Conservation (phyloP, 2,888 invertebrate species). For the Leuctra nigra region DNA sequence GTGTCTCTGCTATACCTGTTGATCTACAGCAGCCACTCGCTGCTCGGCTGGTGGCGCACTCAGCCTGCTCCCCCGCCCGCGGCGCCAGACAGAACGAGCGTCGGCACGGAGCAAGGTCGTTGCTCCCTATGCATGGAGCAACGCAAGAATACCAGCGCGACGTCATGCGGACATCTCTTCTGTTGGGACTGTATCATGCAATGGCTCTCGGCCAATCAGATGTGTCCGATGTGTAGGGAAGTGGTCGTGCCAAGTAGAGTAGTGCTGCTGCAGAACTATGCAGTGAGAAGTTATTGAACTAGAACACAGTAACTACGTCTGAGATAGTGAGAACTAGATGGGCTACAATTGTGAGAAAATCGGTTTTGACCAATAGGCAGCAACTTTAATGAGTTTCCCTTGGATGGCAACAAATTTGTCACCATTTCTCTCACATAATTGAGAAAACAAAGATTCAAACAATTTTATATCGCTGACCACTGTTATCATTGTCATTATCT, state of each 20-base stretch:
- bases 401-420: no score
- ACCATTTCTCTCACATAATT: no score
- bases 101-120: not conserved
- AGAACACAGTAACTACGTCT: no score
- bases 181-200: conserved; percentile 21
- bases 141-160: not conserved
- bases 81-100: not conserved
- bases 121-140: conserved; percentile 20
- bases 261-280: conserved; percentile 12
- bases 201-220: conserved; percentile 13
- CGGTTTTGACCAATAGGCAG: no score
- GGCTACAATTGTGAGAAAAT: no score
- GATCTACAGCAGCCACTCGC: not conserved
- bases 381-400: no score
- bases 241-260: conserved; percentile 4
- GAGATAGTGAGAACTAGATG: no score
- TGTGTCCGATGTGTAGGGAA: conserved; percentile 21
- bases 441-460: no score
- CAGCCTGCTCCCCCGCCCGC: not conserved
- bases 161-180: conserved; percentile 20
- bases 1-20: conserved; percentile 32
- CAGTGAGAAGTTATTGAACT: not conserved
- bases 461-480: no score
- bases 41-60: not conserved
- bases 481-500: no score